Evolutionary conservation across 1,140 invertebrate species (phyloP).

Genomic region (Dendroctonus valens): DNA sequence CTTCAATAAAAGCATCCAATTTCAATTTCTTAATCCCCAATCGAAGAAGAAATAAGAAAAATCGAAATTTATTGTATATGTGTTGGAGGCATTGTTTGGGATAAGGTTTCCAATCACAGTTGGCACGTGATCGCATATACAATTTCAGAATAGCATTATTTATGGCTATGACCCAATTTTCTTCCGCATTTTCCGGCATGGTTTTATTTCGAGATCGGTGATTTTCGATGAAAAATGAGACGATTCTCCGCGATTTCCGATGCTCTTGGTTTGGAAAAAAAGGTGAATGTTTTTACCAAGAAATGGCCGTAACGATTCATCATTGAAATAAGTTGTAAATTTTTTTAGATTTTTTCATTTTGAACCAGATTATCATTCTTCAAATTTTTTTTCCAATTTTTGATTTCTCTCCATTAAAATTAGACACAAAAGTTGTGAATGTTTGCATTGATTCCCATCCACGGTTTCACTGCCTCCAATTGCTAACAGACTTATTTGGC

Average conservation of each 20-base stretch:
- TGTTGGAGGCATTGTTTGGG: neutral
- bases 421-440: neutral
- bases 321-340: neutral
- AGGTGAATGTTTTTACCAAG: neutral
- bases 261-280: neutral
- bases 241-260: neutral
- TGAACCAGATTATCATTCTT: too few relatives aligned
- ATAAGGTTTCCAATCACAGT: constrained; percentile 13
- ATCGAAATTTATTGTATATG: constrained; percentile 11
- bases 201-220: neutral
- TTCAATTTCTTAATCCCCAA: neutral
- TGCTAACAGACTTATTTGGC: neutral
- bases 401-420: neutral
- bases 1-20: neutral
- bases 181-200: constrained; percentile 5
- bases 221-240: neutral
- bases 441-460: neutral
- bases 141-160: constrained; percentile 13
- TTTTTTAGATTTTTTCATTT: too few relatives aligned
- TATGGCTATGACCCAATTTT: constrained; percentile 11
- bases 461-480: neutral
- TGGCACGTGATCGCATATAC: constrained; percentile 12
- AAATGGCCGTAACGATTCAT: neutral
- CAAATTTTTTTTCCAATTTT: too few relatives aligned
- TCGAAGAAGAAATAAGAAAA: neutral